Base-by-base conservation (phyloP, 2,888 invertebrate species). In the Netelia fuscicornis region DNA sequence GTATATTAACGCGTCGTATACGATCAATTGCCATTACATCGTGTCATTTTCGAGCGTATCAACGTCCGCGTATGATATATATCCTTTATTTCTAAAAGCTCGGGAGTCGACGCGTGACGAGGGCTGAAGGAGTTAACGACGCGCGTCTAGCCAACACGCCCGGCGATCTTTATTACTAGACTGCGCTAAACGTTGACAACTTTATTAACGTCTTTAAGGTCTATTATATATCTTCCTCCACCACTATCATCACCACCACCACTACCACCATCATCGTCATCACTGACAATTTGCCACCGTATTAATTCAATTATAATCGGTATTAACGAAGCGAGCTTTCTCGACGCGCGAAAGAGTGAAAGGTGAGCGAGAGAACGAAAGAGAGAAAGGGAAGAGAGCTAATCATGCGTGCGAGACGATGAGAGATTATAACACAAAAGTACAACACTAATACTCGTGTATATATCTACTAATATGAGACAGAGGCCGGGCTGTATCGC, bases 71-170 rank as follows among this genome's bases (percentile, higher is more conserved):
- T 30, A 30, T 5, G 30, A 30, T 30, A 30, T 30, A 30, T 30
- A 5, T 30, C 5, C 5, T 30, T 30, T 30, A 5, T 5, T 30
- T 30, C 30, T 30, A 30, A 30, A 30, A 30, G 30, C 30, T 30
- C 5, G 30, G 5, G 30, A 30, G 30, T 30, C 30, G 30, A 30
- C 89, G 90, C 90, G 91, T 89, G 91, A 89, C 91, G 90, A 89
- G 90, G 91, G 90, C 89, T 30, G 30, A 90, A 91, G 91, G 91
- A 92, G 92, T 89, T 90, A 89, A 90, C 87, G 83, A 90, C 88
- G 30, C 30, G 30, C 30, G 90, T 90, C 87, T 89, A 90, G 89
- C 89, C 90, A 85, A 30, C 30, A 30, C 30, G 30, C 48, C 25
- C 65, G 9, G 60, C 48, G 65, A 76, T 67, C 42, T 56, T 42